These are phyloP conservation scores for Centropyge bicolor DNA, from an alignment of 2,797 vertebrate species.

Conservation along the genomic window DNA sequence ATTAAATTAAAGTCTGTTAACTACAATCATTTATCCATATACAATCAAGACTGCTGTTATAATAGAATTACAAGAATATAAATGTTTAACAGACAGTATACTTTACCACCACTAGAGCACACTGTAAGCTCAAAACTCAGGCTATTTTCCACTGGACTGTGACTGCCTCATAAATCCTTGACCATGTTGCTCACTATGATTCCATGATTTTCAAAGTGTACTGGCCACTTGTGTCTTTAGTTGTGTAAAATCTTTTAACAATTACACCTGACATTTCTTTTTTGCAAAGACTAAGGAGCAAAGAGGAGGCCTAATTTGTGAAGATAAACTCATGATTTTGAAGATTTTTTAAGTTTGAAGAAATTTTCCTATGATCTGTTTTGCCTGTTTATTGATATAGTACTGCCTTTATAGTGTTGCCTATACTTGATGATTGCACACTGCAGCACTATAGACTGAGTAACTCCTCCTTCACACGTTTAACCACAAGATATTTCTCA, in stretches of 20 bases:
- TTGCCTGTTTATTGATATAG: not conserved
- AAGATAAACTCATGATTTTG: conserved; percentile 23
- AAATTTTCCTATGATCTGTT: conserved; percentile 21
- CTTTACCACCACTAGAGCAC: conserved; percentile 76
- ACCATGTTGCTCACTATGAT: conserved; percentile 1
- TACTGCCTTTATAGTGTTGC: conserved; percentile 6
- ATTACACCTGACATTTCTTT: conserved; percentile 28
- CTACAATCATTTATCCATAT: not conserved
- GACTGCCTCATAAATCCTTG: conserved; percentile 11
- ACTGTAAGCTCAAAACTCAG: conserved; percentile 54
- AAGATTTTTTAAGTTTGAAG: conserved; percentile 21
- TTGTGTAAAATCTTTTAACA: conserved; percentile 21
- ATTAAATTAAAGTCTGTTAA: not conserved
- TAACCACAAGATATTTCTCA: conserved; percentile 37
- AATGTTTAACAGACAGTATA: conserved; percentile 4
- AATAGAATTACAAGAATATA: not conserved
- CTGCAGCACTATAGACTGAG: conserved; percentile 7
- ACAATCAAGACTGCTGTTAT: not conserved
- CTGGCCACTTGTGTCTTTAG: not conserved
- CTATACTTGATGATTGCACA: conserved; percentile 1
- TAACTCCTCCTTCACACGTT: not conserved
- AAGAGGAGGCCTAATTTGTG: conserved; percentile 9
- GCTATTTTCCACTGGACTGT: not conserved
- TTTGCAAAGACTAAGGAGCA: not conserved
- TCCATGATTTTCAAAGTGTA: conserved; percentile 8